Conservation (phyloP, 2,113 vertebrate genomes). For the Argyrosomus japonicus region DNA sequence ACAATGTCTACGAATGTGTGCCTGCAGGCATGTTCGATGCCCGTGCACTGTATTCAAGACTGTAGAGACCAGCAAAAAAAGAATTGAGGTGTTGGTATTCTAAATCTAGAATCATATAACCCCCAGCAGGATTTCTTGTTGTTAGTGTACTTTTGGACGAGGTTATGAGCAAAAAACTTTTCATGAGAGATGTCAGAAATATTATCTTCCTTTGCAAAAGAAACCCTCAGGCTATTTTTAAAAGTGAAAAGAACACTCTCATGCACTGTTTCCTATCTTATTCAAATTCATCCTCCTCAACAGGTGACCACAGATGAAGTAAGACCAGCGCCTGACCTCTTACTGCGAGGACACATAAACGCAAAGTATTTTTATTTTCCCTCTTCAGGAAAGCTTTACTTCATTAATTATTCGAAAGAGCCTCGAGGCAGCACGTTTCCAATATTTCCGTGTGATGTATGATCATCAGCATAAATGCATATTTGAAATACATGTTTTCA, state of each 20-base stretch:
- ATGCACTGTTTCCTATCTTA: background rate
- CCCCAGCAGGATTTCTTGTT: background rate
- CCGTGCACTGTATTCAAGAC: slow-evolving; percentile 16
- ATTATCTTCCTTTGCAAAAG: background rate
- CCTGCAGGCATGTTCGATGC: slow-evolving; percentile 23
- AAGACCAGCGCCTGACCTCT: slow-evolving; percentile 3
- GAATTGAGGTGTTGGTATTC: background rate
- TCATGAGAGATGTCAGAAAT: background rate
- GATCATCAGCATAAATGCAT: slow-evolving; percentile 27
- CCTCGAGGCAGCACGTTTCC: slow-evolving; percentile 4
- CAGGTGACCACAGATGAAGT: background rate
- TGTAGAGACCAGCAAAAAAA: background rate
- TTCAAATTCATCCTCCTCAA: background rate
- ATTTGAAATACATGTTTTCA: slow-evolving; percentile 26
- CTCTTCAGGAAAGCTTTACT: background rate
- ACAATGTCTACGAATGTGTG: slow-evolving; percentile 7
- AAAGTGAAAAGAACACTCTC: background rate
- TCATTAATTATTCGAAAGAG: slow-evolving; percentile 12
- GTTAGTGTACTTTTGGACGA: background rate
- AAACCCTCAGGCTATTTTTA: background rate
- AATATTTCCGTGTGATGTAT: slow-evolving; percentile 20
- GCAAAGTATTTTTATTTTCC: background rate
- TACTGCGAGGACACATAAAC: background rate
- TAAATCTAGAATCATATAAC: background rate
- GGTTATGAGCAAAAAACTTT: background rate